Percentiles rank a stretch among this genome's conserved stretches.
Evolutionary conservation across 1,140 invertebrate genomes (phyloP).

Genomic region (Drosophila bocqueti): DNA sequence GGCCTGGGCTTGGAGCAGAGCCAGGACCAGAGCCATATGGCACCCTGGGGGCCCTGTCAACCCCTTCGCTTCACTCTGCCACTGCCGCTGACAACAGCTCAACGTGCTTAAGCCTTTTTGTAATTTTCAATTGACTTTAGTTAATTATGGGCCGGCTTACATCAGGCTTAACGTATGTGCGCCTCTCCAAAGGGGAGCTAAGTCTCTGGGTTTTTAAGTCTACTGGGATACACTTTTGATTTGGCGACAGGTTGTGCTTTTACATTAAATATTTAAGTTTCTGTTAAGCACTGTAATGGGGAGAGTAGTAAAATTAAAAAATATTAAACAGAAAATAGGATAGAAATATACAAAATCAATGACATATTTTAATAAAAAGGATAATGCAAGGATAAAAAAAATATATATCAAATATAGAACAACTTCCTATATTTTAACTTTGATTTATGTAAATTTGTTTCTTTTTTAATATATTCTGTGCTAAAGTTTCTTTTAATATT

Average conservation of each 20-base stretch:
- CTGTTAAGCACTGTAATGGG: background rate
- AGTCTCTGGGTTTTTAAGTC: conserved; percentile 13
- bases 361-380: no score
- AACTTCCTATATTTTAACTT: no score
- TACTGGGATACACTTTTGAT: conserved; percentile 22
- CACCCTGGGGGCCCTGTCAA: conserved; percentile 23
- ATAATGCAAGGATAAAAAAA: no score
- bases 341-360: background rate
- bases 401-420: no score
- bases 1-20: conserved; percentile 13
- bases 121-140: conserved; percentile 81
- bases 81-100: conserved; percentile 44
- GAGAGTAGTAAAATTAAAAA: background rate
- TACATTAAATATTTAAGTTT: conserved; percentile 10
- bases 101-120: conserved; percentile 59
- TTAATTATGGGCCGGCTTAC: conserved; percentile 63
- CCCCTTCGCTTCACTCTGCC: conserved; percentile 24
- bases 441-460: background rate
- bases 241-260: conserved; percentile 24
- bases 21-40: conserved; percentile 51
- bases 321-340: background rate
- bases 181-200: conserved; percentile 2
- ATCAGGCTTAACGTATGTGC: conserved; percentile 35
- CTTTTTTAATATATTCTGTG: background rate
- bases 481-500: background rate